Base-by-base conservation (phyloP, 2,113 vertebrate genomes). In the Piprites chloris region DNA sequence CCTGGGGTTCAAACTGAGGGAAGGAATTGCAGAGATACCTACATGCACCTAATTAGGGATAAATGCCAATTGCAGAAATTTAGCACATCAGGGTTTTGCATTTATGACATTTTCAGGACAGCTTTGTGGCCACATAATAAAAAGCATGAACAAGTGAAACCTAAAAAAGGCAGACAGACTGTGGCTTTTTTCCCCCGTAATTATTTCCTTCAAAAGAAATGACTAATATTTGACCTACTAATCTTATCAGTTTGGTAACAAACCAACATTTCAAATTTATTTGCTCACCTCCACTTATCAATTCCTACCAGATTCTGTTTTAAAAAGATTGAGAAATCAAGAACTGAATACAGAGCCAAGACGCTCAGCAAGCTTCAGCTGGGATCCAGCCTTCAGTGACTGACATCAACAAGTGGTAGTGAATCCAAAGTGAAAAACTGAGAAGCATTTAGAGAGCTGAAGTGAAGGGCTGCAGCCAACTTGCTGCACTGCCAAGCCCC, bases 171-270 rank as follows among this genome's bases (percentile, higher is more conserved):
- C 26, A 81, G n/a, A 42, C 0, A 49, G 22, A 35, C 33, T 12
- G 3, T 9, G 8, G 0, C 6, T 32, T 35, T 27, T 20, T 6
- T 1, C 6, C 21, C 47, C 12, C 11, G 9, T 9, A 41, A 19
- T 42, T 63, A 39, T 73, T 89, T 87, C 85, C 47, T 67, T 63
- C 4, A 41, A 65, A 76, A 73, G 9, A 73, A 85, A 68, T 20
- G 3, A 61, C 19, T 66, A 17, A 3, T 30, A 72, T 61, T 86
- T 91, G 33, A 68, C 5, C 33, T 80, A 81, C 9, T 59, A 84
- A 84, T 63, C 18, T 12, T 39, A 42, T 33, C 46, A 24, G 23
- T 73, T 61, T 86, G n/a, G 44, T 46, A 84, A 61, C 14, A 87
- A 77, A 39, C 5, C 18, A 9, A 12, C 24, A 44, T 85, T 52